These are phyloP conservation scores for Penaeus monodon DNA, from an alignment of 2,888 invertebrate genomes.

Conservation along the genomic window DNA sequence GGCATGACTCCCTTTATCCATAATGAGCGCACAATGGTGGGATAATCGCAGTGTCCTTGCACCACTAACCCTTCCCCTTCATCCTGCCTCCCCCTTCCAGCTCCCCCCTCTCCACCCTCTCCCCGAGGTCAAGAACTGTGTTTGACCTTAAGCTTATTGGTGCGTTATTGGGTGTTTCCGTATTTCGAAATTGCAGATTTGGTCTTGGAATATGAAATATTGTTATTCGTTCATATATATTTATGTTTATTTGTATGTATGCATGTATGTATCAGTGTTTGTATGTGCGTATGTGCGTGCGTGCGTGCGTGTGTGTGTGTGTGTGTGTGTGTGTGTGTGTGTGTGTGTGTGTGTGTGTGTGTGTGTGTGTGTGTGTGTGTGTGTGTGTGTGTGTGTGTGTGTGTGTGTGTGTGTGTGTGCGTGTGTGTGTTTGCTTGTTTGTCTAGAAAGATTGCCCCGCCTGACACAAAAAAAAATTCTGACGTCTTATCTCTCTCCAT, in stretches of 20 bases:
- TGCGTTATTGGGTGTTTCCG: too few species aligned
- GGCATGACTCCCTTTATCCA: not conserved
- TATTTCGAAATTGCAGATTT: too few species aligned
- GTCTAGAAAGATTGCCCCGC: not conserved
- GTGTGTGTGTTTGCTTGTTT: not conserved
- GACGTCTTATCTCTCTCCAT: not conserved
- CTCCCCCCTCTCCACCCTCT: not conserved
- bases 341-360: slow-evolving; percentile 21
- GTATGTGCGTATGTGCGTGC: slow-evolving; percentile 22
- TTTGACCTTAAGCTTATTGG: too few species aligned
- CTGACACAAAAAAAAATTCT: not conserved
- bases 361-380: slow-evolving; percentile 16
- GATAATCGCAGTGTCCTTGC: slow-evolving; percentile 1
- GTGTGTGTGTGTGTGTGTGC: not conserved
- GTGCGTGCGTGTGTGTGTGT: slow-evolving; percentile 14
- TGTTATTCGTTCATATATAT: not conserved
- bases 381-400: slow-evolving; percentile 24
- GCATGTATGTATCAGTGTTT: slow-evolving; percentile 11
- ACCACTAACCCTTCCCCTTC: not conserved
- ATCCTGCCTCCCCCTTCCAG: slow-evolving; percentile 1
- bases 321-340: slow-evolving; percentile 22
- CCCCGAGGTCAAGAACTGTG: too few species aligned
- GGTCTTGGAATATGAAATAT: too few species aligned
- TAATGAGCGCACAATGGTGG: too few species aligned
- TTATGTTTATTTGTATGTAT: not conserved